Evolutionary conservation across 2,113 vertebrate genomes (phyloP).

Genomic region (Hucho hucho): DNA sequence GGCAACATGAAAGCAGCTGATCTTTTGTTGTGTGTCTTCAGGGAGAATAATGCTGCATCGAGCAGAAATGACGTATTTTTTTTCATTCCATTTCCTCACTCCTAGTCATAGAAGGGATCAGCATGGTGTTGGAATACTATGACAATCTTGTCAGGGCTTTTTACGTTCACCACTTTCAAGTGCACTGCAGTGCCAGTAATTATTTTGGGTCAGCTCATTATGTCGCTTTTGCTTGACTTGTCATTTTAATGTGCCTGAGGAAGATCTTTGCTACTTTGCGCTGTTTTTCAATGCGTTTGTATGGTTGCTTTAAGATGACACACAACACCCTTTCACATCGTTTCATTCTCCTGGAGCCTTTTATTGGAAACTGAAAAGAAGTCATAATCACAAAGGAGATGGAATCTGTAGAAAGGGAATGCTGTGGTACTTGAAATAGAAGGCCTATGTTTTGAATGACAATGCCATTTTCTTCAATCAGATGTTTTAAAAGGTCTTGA

Average conservation of each 20-base stretch:
- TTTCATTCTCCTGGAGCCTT: background rate
- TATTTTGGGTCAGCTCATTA: conserved; percentile 6
- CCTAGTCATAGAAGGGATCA: background rate
- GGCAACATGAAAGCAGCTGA: background rate
- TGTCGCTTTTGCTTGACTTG: conserved; percentile 3
- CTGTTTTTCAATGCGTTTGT: background rate
- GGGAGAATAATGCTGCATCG: conserved; percentile 26
- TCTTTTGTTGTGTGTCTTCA: conserved; percentile 18
- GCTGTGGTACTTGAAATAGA: background rate
- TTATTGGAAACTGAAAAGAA: background rate
- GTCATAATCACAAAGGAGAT: background rate
- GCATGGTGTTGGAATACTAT: background rate
- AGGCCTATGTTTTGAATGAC: background rate
- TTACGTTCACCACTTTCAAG: background rate
- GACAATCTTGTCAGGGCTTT: background rate
- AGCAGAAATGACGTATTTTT: background rate
- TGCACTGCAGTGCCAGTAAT: background rate
- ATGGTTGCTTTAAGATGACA: background rate
- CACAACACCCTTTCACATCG: background rate
- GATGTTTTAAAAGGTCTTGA: background rate
- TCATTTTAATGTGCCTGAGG: background rate
- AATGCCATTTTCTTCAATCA: background rate
- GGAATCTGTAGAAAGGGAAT: background rate
- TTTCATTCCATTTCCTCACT: background rate
- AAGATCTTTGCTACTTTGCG: background rate